These are phyloP conservation scores for Etia nguti DNA, from an alignment of 2,113 vertebrate genomes.

Conservation along the genomic window DNA sequence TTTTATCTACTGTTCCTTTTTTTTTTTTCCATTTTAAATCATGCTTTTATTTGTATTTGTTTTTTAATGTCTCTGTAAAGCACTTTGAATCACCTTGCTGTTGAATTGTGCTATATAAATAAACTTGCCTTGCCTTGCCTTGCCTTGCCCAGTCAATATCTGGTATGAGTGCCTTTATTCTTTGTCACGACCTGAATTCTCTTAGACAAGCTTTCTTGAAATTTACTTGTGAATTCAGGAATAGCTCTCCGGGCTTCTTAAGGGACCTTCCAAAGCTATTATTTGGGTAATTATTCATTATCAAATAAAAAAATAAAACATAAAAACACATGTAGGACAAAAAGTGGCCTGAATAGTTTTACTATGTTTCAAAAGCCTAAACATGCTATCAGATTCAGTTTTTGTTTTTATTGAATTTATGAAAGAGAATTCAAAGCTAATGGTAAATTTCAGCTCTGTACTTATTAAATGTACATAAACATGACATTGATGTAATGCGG, in stretches of 20 bases:
- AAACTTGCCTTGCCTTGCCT: no score
- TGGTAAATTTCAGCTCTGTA: not conserved
- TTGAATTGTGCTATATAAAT: no score
- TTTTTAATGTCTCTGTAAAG: no score
- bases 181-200: not conserved
- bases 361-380: not conserved
- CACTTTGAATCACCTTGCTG: no score
- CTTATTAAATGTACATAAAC: not conserved
- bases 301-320: not conserved
- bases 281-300: rapidly evolving
- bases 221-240: not conserved
- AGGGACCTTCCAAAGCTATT: not conserved
- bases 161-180: not conserved
- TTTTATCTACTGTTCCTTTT: no score
- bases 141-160: not conserved
- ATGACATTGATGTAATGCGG: not conserved
- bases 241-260: not conserved
- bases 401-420: not conserved
- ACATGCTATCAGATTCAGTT: not conserved
- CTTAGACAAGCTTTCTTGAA: not conserved
- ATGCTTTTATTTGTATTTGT: no score
- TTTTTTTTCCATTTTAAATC: no score
- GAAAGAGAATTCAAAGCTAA: not conserved
- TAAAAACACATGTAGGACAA: not conserved
- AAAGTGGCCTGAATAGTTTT: not conserved